Percentiles rank a stretch among this genome's conserved stretches.
Evolutionary conservation across 2,797 vertebrate species (phyloP).

Genomic region (Fratercula arctica): DNA sequence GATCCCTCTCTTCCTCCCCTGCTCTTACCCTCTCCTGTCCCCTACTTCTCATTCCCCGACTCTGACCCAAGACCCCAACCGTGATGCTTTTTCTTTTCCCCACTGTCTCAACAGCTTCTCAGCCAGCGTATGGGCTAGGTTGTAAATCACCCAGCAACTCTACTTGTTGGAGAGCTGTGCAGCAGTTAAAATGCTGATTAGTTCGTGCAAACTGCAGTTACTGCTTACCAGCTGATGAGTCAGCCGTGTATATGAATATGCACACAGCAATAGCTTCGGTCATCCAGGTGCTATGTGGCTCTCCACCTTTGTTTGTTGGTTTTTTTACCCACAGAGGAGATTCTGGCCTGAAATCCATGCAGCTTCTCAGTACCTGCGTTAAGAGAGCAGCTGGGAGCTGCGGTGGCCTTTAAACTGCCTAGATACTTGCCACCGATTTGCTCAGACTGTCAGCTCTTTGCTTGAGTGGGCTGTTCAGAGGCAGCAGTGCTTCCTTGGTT

Average conservation of each 20-base stretch:
- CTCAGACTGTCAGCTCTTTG: background rate
- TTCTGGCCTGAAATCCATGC: background rate
- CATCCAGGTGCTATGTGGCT: background rate
- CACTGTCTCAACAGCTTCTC: background rate
- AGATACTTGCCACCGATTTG: background rate
- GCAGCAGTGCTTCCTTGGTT: background rate
- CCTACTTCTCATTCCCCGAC: background rate
- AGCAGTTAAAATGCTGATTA: slow-evolving; percentile 22
- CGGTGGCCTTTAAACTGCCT: background rate
- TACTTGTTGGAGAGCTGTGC: background rate
- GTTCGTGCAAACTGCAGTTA: background rate
- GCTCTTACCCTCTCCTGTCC: background rate
- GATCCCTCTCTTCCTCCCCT: background rate
- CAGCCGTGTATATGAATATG: background rate
- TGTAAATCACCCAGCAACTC: background rate
- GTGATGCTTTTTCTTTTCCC: background rate
- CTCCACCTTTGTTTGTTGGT: background rate
- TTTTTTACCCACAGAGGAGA: background rate
- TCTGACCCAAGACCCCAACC: background rate
- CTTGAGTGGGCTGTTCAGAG: background rate
- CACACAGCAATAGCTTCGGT: background rate
- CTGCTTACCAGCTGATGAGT: slow-evolving; percentile 4
- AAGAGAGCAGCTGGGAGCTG: background rate
- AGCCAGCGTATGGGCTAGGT: background rate
- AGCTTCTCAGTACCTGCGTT: background rate